These are phyloP conservation scores for Peromyscus attwateri DNA, from an alignment of 2,797 vertebrate species.

Conservation along the genomic window DNA sequence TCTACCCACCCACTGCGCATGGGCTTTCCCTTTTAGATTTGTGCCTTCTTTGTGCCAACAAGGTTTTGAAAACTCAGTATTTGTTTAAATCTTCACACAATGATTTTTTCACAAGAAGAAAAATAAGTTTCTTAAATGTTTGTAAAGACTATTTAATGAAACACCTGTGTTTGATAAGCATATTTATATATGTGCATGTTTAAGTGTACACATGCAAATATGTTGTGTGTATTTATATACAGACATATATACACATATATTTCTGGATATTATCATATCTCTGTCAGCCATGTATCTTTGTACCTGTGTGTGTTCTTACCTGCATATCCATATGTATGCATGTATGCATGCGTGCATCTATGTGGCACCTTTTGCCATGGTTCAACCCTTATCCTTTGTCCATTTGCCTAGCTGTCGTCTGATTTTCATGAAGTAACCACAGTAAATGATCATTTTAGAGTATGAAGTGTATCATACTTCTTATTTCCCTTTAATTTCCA, in stretches of 20 bases:
- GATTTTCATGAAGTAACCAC: background rate
- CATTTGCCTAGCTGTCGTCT: background rate
- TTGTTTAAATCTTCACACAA: background rate
- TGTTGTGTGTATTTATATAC: background rate
- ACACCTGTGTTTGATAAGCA: background rate
- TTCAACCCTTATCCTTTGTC: background rate
- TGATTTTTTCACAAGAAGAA: background rate
- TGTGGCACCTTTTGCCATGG: background rate
- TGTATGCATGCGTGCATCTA: background rate
- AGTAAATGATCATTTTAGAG: background rate
- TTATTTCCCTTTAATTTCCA: background rate
- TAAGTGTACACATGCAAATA: background rate
- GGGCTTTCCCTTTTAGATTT: constrained; percentile 13
- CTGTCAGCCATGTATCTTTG: background rate
- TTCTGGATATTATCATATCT: background rate
- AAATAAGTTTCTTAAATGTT: background rate
- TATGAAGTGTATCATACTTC: background rate
- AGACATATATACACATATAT: too few species aligned
- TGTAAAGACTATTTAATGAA: background rate
- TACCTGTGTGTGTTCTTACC: background rate
- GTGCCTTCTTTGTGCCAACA: constrained; percentile 49
- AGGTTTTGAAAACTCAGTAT: constrained; percentile 36
- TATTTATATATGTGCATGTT: background rate
- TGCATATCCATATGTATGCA: background rate
- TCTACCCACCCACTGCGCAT: background rate